Evolutionary conservation across 1,140 invertebrate genomes (phyloP).

Genomic region (Apis cerana): DNA sequence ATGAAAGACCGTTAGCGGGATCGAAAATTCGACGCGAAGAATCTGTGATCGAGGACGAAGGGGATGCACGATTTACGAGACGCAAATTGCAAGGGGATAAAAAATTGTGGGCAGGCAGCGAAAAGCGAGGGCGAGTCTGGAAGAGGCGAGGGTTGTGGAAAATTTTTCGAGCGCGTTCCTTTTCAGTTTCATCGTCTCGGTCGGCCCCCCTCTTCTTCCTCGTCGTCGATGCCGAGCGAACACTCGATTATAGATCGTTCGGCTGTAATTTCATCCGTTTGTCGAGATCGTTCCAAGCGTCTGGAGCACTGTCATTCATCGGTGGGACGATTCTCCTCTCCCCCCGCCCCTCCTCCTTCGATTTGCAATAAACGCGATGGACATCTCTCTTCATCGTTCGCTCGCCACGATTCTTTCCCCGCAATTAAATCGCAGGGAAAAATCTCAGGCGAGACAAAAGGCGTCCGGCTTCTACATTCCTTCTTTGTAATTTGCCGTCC

Average conservation of each 20-base stretch:
- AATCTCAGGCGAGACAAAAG: slow-evolving; percentile 56
- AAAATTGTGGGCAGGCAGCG: not conserved
- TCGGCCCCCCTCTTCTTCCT: not conserved
- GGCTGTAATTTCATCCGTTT: slow-evolving; percentile 51
- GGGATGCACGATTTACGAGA: not conserved
- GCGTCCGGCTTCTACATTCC: slow-evolving; percentile 29
- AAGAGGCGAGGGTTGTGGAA: slow-evolving; percentile 10
- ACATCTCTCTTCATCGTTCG: slow-evolving; percentile 30
- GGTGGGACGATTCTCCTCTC: slow-evolving; percentile 29
- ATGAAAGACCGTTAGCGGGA: slow-evolving; percentile 17
- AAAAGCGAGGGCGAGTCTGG: not conserved
- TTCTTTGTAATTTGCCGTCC: slow-evolving; percentile 34
- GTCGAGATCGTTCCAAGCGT: slow-evolving; percentile 49
- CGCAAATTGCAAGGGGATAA: slow-evolving; percentile 13
- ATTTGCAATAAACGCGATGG: slow-evolving; percentile 59
- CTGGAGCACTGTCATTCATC: slow-evolving; percentile 42
- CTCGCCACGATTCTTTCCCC: slow-evolving; percentile 45
- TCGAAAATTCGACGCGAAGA: slow-evolving; percentile 14
- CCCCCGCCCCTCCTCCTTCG: not conserved
- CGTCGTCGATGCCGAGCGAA: slow-evolving; percentile 12
- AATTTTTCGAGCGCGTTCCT: slow-evolving; percentile 8
- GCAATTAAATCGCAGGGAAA: slow-evolving; percentile 62
- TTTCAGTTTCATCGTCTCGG: slow-evolving; percentile 14
- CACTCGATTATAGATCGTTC: slow-evolving; percentile 40
- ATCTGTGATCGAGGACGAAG: not conserved